Conservation (phyloP, 1,140 invertebrate genomes). For the Drosophila kepulauana region DNA sequence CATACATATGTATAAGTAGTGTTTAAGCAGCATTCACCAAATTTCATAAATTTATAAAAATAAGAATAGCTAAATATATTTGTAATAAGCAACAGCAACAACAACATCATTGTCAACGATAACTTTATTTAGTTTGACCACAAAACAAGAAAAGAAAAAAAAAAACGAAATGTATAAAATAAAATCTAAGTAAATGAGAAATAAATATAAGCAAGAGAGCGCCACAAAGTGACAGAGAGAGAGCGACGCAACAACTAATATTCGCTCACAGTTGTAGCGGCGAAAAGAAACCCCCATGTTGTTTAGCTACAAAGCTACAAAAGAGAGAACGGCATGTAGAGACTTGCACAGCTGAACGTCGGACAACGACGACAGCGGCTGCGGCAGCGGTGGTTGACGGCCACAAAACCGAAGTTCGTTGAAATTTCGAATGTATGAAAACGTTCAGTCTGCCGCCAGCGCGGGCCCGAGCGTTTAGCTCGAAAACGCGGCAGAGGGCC, state of each 20-base stretch:
- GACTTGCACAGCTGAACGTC: slow-evolving; percentile 45
- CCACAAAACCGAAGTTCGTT: slow-evolving; percentile 65
- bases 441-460: slow-evolving; percentile 79
- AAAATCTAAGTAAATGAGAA: slow-evolving; percentile 19
- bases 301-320: slow-evolving; percentile 54
- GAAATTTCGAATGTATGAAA: slow-evolving; percentile 79
- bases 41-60: slow-evolving; percentile 30
- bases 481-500: slow-evolving; percentile 68
- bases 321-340: slow-evolving; percentile 22
- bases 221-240: slow-evolving; percentile 6
- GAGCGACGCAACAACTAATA: neutral
- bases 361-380: slow-evolving; percentile 47
- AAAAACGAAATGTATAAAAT: slow-evolving; percentile 1
- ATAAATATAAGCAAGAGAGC: neutral
- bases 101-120: slow-evolving; percentile 3
- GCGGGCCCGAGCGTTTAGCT: slow-evolving; percentile 68
- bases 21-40: slow-evolving; percentile 6
- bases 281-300: no score
- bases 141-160: neutral
- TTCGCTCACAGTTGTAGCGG: neutral
- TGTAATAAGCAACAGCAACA: slow-evolving; percentile 19
- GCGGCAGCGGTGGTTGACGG: slow-evolving; percentile 53
- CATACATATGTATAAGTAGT: neutral
- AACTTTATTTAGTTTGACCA: slow-evolving; percentile 11
- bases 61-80: slow-evolving; percentile 17